These are phyloP conservation scores for Parnassius smintheus DNA, from an alignment of 2,888 invertebrate genomes.

Conservation along the genomic window DNA sequence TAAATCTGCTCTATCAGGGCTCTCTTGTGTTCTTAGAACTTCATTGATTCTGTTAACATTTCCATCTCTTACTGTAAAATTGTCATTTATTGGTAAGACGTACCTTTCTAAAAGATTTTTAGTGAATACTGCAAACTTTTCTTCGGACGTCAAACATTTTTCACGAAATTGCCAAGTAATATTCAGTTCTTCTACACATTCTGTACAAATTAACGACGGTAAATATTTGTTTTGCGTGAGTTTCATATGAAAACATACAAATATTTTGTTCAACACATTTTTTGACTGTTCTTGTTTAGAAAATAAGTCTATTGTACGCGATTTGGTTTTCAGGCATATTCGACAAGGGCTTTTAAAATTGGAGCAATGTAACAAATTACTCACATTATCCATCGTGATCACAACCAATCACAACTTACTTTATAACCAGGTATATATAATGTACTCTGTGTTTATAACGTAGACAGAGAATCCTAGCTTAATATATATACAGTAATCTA, in stretches of 20 bases:
- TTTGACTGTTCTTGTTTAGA: conserved; percentile 40
- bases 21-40: too few relatives aligned
- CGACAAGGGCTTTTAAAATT: conserved; percentile 42
- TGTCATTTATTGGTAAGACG: not conserved
- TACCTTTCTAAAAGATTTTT: conserved; percentile 24
- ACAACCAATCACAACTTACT: too few relatives aligned
- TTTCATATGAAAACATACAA: conserved; percentile 57
- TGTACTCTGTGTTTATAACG: too few relatives aligned
- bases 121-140: conserved; percentile 43
- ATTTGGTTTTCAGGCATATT: conserved; percentile 50
- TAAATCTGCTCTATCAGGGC: not conserved
- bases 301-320: conserved; percentile 42
- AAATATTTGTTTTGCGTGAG: conserved; percentile 45
- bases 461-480: too few relatives aligned
- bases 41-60: too few relatives aligned
- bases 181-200: conserved; percentile 54
- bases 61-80: too few relatives aligned
- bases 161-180: conserved; percentile 52
- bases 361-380: not conserved
- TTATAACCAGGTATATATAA: too few relatives aligned
- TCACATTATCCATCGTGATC: not conserved
- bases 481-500: too few relatives aligned
- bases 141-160: conserved; percentile 58
- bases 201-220: conserved; percentile 53
- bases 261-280: conserved; percentile 51